Conservation (phyloP, 1,140 invertebrate genomes). For the Chironomus tepperi region DNA sequence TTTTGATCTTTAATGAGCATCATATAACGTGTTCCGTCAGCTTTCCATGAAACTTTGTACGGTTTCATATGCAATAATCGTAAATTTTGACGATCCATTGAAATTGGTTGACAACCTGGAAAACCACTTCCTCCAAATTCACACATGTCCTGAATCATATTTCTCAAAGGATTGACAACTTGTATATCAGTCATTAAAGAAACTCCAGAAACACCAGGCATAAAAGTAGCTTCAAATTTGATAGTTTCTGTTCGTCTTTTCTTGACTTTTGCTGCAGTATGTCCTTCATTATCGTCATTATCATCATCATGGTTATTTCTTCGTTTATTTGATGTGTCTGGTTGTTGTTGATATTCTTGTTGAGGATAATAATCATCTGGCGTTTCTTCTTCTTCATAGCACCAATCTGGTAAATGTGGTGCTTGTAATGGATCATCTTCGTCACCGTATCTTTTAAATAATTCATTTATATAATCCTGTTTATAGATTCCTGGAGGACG, state of each 20-base stretch:
- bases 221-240: slow-evolving; percentile 58
- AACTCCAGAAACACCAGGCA: slow-evolving; percentile 73
- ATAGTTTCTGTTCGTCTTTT: slow-evolving; percentile 39
- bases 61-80: slow-evolving; percentile 63
- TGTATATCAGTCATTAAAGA: slow-evolving; percentile 41
- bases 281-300: slow-evolving; percentile 27
- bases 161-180: slow-evolving; percentile 59
- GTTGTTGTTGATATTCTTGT: slow-evolving; percentile 25
- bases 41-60: slow-evolving; percentile 98
- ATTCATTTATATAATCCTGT: slow-evolving; percentile 61
- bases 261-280: slow-evolving; percentile 23
- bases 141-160: slow-evolving; percentile 72
- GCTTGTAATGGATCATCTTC: slow-evolving; percentile 59
- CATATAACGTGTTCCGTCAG: slow-evolving; percentile 97
- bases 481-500: slow-evolving; percentile 73
- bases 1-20: slow-evolving; percentile 84
- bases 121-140: slow-evolving; percentile 73
- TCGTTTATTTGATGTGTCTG: slow-evolving; percentile 30
- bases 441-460: slow-evolving; percentile 70
- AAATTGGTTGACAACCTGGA: slow-evolving; percentile 94
- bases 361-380: slow-evolving; percentile 27
- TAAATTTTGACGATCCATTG: slow-evolving; percentile 84
- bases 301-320: slow-evolving; percentile 25
- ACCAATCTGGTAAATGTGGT: slow-evolving; percentile 76
- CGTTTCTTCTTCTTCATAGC: slow-evolving; percentile 36